A percentile compares a stretch with the other conserved stretches of the same genome.
These are phyloP conservation scores for Dallia pectoralis DNA, from an alignment of 2,797 vertebrate species.

Conservation along the genomic window DNA sequence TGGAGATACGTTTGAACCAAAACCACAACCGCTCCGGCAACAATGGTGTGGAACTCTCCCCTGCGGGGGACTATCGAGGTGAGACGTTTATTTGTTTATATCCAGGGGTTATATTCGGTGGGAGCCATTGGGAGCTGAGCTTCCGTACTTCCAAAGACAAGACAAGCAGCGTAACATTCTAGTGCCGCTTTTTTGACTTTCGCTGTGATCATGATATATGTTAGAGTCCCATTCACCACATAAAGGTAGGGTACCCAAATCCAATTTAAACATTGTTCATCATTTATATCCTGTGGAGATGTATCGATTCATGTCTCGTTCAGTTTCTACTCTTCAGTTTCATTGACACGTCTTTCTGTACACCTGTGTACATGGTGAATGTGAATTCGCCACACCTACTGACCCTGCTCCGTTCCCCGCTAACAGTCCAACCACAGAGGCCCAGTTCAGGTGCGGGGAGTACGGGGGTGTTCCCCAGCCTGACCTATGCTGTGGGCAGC, in stretches of 20 bases:
- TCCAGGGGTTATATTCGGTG: not conserved
- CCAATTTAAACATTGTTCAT: no score
- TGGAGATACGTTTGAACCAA: constrained; percentile 66
- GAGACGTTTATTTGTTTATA: constrained; percentile 8
- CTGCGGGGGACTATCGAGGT: constrained; percentile 79
- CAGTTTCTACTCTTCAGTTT: not conserved
- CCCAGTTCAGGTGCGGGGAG: constrained; percentile 48
- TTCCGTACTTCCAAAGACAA: no score
- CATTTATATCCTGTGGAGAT: not conserved
- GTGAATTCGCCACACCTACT: not conserved
- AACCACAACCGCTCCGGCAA: constrained; percentile 54
- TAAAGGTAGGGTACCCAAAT: no score
- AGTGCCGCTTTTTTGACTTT: no score
- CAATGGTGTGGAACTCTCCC: constrained; percentile 63
- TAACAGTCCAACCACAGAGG: constrained; percentile 54
- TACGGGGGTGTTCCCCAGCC: constrained; percentile 51
- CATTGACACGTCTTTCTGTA: not conserved
- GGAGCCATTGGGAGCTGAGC: no score
- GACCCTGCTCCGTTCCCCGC: constrained; percentile 19
- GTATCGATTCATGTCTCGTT: not conserved
- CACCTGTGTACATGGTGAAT: not conserved
- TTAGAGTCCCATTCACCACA: no score
- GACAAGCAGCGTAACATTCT: no score
- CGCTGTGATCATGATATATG: no score
- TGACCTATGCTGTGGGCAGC: constrained; percentile 54